Percentiles rank a stretch among this genome's conserved stretches.
These are phyloP conservation scores for Lasioglossum calceatum DNA, from an alignment of 2,888 invertebrate species.

Conservation along the genomic window DNA sequence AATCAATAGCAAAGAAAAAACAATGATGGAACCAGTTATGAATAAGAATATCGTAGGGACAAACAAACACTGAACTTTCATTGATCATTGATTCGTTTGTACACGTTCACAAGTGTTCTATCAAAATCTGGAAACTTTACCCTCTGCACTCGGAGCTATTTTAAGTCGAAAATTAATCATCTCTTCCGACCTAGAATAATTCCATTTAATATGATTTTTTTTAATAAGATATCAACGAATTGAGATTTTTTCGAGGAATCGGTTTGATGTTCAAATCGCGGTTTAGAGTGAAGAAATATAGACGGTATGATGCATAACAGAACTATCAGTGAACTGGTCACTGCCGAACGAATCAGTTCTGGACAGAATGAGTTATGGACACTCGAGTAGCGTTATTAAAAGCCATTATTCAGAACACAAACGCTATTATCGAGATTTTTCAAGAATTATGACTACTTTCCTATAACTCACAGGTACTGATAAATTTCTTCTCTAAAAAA, in stretches of 20 bases:
- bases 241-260: constrained; percentile 12
- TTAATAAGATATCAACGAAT: neutral
- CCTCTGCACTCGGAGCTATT: too few relatives aligned
- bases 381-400: constrained; percentile 62
- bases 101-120: too few relatives aligned
- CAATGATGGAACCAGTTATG: too few relatives aligned
- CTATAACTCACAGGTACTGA: constrained; percentile 9
- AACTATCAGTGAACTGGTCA: constrained; percentile 59
- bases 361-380: constrained; percentile 54
- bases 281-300: constrained; percentile 32
- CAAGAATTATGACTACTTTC: constrained; percentile 36
- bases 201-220: too few relatives aligned
- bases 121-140: neutral
- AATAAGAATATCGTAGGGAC: neutral
- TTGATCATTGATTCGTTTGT: too few relatives aligned
- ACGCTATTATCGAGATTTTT: constrained; percentile 49
- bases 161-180: too few relatives aligned
- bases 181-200: too few relatives aligned
- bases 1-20: too few relatives aligned
- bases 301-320: constrained; percentile 42
- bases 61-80: too few relatives aligned
- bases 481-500: neutral
- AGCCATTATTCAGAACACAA: constrained; percentile 62
- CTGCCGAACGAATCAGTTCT: constrained; percentile 52
- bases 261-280: constrained; percentile 7